phyloP scores from a whole-genome alignment of 2,113 vertebrate genomes.

The Entelurus aequoreus region DNA sequence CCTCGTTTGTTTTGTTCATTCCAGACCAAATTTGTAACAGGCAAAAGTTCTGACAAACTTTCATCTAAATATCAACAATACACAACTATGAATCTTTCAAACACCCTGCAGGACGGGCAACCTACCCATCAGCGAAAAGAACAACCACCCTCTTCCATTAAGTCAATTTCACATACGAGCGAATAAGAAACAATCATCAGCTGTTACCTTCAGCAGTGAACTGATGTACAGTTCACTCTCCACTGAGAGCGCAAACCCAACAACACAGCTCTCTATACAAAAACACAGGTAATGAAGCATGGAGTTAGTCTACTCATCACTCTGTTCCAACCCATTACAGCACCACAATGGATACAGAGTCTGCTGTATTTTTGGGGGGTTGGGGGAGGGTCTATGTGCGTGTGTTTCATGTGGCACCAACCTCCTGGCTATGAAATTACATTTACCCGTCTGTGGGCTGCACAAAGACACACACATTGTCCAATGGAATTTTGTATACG shows the following conservation, averaged over 20 bases:
- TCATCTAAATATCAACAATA: constrained; percentile 15
- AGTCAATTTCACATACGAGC: neutral
- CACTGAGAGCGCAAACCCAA: constrained; percentile 37
- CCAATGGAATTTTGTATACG: neutral
- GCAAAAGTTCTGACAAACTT: constrained; percentile 26
- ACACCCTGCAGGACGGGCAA: constrained; percentile 1
- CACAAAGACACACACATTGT: constrained; percentile 10
- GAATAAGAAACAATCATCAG: constrained; percentile 7
- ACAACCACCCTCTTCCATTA: neutral
- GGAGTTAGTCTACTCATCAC: constrained; percentile 57
- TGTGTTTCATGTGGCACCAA: constrained; percentile 16
- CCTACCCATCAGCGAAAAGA: neutral
- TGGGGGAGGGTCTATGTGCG: constrained; percentile 10
- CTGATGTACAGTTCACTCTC: constrained; percentile 25
- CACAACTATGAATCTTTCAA: constrained; percentile 15
- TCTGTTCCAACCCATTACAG: constrained; percentile 64
- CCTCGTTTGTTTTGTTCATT: constrained; percentile 12
- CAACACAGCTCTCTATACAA: constrained; percentile 22
- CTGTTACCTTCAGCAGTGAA: constrained; percentile 38
- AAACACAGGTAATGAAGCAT: constrained; percentile 58
- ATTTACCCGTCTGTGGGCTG: constrained; percentile 10
- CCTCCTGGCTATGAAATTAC: constrained; percentile 23
- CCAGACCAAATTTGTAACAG: constrained; percentile 3
- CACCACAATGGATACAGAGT: constrained; percentile 48
- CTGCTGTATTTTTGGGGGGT: constrained; percentile 3